A percentile compares a stretch with the other conserved stretches of the same genome.
phyloP scores from a whole-genome alignment of 2,888 invertebrate species.

The Yponomeuta cagnagella region DNA sequence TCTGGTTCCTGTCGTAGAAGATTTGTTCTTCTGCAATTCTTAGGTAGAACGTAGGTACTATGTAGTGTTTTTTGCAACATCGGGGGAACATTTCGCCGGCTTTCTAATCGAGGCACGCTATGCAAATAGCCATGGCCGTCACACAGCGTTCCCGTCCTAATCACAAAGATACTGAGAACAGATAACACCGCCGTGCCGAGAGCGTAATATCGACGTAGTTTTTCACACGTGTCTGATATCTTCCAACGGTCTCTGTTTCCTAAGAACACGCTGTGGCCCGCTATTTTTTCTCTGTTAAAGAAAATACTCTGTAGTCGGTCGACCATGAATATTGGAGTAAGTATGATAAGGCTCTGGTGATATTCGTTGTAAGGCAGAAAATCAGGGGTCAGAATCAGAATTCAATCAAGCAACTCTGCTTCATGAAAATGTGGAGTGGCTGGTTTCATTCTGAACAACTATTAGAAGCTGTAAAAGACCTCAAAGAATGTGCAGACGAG shows the following conservation, averaged over 20 bases:
- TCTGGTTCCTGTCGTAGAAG: too few relatives aligned
- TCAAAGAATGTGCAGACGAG: too few relatives aligned
- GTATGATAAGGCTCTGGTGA: too few relatives aligned
- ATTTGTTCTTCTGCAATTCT: not conserved
- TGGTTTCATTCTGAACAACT: too few relatives aligned
- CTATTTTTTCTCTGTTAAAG: not conserved
- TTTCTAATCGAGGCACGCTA: not conserved
- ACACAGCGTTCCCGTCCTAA: not conserved
- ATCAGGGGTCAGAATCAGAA: too few relatives aligned
- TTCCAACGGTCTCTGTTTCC: not conserved
- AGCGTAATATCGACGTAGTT: not conserved
- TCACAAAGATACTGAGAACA: not conserved
- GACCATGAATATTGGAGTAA: too few relatives aligned
- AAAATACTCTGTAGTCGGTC: too few relatives aligned
- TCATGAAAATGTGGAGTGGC: too few relatives aligned
- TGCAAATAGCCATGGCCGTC: constrained; percentile 1
- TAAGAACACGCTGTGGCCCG: not conserved
- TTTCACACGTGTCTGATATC: constrained; percentile 1
- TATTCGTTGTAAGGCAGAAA: too few relatives aligned
- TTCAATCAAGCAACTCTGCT: too few relatives aligned
- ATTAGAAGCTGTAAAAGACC: too few relatives aligned
- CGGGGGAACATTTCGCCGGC: not conserved
- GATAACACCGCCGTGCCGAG: not conserved
- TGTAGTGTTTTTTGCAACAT: not conserved
- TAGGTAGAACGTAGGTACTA: not conserved